Conservation (phyloP, 2,113 vertebrate species). For the Pseudorectes ferrugineus region DNA sequence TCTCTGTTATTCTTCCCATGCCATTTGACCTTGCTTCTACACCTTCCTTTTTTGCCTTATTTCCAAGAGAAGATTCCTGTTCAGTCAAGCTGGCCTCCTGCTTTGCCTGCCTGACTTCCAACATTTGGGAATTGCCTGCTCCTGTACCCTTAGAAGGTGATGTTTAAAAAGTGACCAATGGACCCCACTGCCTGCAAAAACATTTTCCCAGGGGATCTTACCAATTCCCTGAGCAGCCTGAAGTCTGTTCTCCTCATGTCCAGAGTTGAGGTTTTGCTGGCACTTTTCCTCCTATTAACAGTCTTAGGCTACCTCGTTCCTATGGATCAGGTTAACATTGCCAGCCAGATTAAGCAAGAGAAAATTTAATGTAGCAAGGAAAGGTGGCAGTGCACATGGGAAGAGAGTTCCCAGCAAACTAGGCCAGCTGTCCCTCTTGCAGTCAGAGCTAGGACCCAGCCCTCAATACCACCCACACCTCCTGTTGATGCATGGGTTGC, state of each 20-base stretch:
- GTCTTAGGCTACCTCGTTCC: not conserved
- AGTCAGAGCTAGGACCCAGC: not conserved
- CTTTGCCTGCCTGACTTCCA: not conserved
- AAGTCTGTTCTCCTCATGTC: not conserved
- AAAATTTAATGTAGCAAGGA: not conserved
- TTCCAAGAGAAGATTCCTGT: not conserved
- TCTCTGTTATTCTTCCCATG: not conserved
- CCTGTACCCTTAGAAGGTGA: not conserved
- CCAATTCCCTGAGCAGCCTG: not conserved
- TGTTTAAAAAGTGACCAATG: not conserved
- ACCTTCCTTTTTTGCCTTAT: not conserved
- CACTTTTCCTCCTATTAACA: not conserved
- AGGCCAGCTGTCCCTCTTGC: not conserved
- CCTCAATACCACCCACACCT: not conserved
- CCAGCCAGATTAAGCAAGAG: not conserved
- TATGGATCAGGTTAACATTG: not conserved
- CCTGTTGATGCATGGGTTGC: rapidly evolving
- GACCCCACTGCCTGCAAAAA: not conserved
- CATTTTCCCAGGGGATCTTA: not conserved
- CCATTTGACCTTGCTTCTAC: not conserved
- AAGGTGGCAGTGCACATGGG: not conserved
- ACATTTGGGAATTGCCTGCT: not conserved
- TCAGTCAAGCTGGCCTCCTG: not conserved
- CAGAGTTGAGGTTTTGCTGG: not conserved
- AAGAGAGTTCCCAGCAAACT: not conserved